Conservation (phyloP, 2,888 invertebrate genomes). For the Lepidonotus clava region DNA sequence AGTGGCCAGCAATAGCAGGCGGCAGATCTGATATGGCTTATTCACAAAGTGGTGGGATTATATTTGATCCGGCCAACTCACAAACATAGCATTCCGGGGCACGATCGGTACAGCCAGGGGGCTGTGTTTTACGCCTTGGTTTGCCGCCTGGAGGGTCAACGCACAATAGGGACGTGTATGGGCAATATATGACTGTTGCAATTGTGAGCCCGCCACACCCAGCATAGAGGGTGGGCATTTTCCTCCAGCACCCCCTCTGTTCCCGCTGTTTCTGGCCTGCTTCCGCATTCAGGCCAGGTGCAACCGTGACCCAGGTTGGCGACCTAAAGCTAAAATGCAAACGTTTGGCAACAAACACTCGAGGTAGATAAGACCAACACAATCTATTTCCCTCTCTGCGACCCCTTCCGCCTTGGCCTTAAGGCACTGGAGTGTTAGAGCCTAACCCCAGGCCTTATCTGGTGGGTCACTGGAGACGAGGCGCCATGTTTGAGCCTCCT, state of each 20-base stretch:
- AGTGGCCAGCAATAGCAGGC: neutral
- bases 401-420: neutral
- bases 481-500: no score
- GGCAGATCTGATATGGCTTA: conserved; percentile 1
- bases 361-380: neutral
- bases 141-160: neutral
- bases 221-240: neutral
- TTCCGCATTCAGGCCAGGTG: neutral
- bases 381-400: neutral
- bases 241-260: no score
- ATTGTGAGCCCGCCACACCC: neutral
- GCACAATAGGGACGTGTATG: no score
- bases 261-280: no score
- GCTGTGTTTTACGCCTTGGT: neutral
- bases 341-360: conserved; percentile 38
- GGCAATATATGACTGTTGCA: neutral
- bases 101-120: neutral
- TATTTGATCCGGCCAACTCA: neutral
- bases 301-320: no score
- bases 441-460: no score
- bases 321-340: no score
- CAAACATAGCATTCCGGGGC: conserved; percentile 2
- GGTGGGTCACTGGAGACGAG: neutral
- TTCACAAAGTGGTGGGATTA: neutral
- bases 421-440: no score